phyloP scores from a whole-genome alignment of 2,113 vertebrate species.

The Papio anubis region DNA sequence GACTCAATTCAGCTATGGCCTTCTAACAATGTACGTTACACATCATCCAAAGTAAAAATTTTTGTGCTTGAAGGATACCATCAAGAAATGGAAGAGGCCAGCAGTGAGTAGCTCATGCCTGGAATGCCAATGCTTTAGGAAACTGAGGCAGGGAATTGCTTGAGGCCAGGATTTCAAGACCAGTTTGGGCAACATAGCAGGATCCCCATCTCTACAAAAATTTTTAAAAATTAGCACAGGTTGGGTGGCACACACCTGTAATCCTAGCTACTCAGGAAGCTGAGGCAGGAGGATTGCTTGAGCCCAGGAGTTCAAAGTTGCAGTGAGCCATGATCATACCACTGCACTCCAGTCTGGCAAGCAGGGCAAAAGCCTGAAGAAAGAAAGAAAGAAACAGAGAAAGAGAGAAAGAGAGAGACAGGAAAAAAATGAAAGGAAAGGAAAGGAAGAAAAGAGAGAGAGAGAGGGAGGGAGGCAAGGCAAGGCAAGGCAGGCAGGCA shows the following conservation, averaged over 20 bases:
- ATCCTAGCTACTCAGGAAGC: background rate
- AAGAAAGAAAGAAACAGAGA: no score
- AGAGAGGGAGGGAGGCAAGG: no score
- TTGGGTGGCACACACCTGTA: background rate
- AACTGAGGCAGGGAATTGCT: background rate
- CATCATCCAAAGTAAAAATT: background rate
- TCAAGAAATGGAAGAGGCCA: background rate
- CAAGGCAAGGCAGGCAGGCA: no score
- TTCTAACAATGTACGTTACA: background rate
- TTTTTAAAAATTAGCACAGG: background rate
- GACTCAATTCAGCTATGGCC: background rate
- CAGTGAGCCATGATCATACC: no score
- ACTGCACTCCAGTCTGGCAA: no score
- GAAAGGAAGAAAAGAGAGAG: no score
- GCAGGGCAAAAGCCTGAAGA: no score
- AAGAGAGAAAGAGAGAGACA: no score
- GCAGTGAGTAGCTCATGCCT: background rate
- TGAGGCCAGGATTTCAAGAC: background rate
- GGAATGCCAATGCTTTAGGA: background rate
- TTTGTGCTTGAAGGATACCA: background rate
- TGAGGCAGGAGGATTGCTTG: background rate
- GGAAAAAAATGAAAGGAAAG: no score
- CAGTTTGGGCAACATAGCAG: background rate
- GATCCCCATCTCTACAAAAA: background rate
- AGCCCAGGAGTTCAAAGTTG: background rate